Conservation (phyloP, 2,888 invertebrate species). For the Andrena fulva region DNA sequence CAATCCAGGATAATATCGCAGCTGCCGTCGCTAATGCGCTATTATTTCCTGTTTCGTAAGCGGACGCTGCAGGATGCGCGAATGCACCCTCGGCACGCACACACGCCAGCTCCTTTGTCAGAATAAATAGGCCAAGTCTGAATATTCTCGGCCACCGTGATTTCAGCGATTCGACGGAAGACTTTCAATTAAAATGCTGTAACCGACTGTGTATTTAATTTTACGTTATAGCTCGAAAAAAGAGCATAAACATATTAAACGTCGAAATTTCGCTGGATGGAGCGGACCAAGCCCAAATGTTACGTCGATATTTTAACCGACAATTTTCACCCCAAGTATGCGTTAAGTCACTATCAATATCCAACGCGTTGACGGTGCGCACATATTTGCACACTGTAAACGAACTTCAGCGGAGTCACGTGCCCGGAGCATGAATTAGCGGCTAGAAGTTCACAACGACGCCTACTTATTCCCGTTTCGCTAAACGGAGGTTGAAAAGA, state of each 20-base stretch:
- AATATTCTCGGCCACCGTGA: background rate
- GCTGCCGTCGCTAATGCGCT: conserved; percentile 80
- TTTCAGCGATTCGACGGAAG: background rate
- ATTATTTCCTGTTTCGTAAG: conserved; percentile 78
- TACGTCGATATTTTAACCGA: background rate
- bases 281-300: background rate
- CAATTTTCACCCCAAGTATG: conserved; percentile 12
- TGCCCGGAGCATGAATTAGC: conserved; percentile 26
- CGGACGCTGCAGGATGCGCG: conserved; percentile 43
- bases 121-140: background rate
- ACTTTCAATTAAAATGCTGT: background rate
- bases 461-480: background rate
- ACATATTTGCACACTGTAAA: conserved; percentile 33
- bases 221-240: background rate
- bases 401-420: conserved; percentile 19
- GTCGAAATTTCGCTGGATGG: background rate
- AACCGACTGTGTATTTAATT: background rate
- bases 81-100: conserved; percentile 43
- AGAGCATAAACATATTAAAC: background rate
- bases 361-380: background rate
- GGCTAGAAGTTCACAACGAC: conserved; percentile 4
- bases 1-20: conserved; percentile 79
- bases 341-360: conserved; percentile 8
- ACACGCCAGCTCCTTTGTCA: background rate
- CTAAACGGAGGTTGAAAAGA: background rate